phyloP scores from a whole-genome alignment of 2,113 vertebrate species.

The Lathamus discolor region DNA sequence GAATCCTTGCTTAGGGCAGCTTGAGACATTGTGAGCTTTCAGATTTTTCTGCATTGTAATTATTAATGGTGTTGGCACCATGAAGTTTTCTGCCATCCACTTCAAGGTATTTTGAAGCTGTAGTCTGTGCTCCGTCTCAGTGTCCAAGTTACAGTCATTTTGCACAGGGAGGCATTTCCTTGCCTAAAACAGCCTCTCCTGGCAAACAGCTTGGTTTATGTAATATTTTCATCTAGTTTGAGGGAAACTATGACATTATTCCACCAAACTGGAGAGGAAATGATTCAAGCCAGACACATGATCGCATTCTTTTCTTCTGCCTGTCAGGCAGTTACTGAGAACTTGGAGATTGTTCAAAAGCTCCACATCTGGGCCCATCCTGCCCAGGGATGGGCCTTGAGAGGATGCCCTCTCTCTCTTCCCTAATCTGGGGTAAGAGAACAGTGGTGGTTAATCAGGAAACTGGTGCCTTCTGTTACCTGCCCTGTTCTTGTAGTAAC shows the following conservation, averaged over 20 bases:
- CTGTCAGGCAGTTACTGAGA: background rate
- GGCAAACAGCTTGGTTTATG: background rate
- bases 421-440: fast-evolving
- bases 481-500: background rate
- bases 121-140: background rate
- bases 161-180: background rate
- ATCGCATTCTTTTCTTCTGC: background rate
- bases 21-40: background rate
- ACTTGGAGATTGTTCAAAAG: background rate
- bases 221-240: background rate
- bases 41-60: background rate
- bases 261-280: background rate
- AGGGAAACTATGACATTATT: background rate
- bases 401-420: background rate
- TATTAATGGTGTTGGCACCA: background rate
- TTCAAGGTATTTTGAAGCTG: background rate
- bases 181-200: background rate
- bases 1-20: background rate
- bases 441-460: background rate
- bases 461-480: background rate
- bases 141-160: background rate
- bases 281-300: background rate
- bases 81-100: background rate
- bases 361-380: background rate
- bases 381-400: background rate